A percentile compares a stretch with the other conserved stretches of the same genome.
These are phyloP conservation scores for Epistrophe eligans DNA, from an alignment of 2,888 invertebrate species.

Conservation along the genomic window DNA sequence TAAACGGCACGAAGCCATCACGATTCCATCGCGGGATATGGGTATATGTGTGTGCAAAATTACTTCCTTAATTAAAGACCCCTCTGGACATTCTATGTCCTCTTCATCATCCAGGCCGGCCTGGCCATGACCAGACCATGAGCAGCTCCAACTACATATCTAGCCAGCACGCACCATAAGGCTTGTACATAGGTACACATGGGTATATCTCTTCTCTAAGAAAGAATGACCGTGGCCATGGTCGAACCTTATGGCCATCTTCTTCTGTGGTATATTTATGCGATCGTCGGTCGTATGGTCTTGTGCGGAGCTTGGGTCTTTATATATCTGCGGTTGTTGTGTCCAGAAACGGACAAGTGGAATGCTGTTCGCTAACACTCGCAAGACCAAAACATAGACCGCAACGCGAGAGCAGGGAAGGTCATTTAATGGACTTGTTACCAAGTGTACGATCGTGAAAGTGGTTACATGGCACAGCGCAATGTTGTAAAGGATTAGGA, in stretches of 20 bases:
- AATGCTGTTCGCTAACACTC: slow-evolving; percentile 73
- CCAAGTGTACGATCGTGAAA: slow-evolving; percentile 73
- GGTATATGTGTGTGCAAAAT: slow-evolving; percentile 56
- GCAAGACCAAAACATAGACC: background rate
- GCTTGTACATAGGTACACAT: background rate
- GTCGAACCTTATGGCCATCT: slow-evolving; percentile 72
- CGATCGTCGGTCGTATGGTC: slow-evolving; percentile 39
- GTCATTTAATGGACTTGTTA: slow-evolving; percentile 75
- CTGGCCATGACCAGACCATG: slow-evolving; percentile 58
- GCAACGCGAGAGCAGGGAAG: slow-evolving; percentile 42
- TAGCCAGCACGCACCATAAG: slow-evolving; percentile 57
- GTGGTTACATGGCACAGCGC: slow-evolving; percentile 58
- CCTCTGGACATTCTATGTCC: slow-evolving; percentile 70
- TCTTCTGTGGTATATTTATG: slow-evolving; percentile 62
- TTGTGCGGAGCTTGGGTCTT: background rate
- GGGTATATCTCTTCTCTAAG: background rate
- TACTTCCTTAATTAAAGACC: slow-evolving; percentile 76
- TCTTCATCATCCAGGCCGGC: slow-evolving; percentile 61
- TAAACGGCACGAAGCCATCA: slow-evolving; percentile 72
- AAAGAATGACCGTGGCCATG: slow-evolving; percentile 32
- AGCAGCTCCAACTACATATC: background rate
- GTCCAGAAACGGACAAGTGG: slow-evolving; percentile 73
- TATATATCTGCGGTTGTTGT: slow-evolving; percentile 9
- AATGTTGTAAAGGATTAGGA: slow-evolving; percentile 45
- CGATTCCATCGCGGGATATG: slow-evolving; percentile 36